phyloP scores from a whole-genome alignment of 2,113 vertebrate genomes.

The Anolis sagrei region DNA sequence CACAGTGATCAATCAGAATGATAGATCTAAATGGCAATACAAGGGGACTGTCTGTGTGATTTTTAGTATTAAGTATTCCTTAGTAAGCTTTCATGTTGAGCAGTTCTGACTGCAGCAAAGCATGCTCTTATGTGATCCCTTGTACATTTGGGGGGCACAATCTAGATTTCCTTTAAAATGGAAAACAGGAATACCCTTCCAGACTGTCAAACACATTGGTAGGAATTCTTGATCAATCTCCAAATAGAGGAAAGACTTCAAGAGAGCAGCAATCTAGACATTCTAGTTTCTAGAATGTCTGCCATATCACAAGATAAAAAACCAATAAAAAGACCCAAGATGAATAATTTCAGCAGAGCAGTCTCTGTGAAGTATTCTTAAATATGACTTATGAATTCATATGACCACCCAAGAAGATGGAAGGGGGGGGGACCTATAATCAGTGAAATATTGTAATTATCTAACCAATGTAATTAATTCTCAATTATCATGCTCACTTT shows the following conservation, averaged over 20 bases:
- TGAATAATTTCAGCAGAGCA: background rate
- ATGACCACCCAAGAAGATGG: background rate
- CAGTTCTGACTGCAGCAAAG: conserved; percentile 55
- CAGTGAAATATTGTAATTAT: background rate
- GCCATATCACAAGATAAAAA: background rate
- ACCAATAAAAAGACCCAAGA: background rate
- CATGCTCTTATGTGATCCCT: conserved; percentile 39
- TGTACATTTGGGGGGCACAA: background rate
- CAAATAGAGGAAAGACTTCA: background rate
- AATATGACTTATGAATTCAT: background rate
- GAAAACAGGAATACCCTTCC: conserved; percentile 1
- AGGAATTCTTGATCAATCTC: conserved; percentile 8
- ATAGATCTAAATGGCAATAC: conserved; percentile 98
- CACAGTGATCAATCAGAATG: conserved; percentile 99
- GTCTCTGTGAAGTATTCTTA: background rate
- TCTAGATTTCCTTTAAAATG: conserved; percentile 34
- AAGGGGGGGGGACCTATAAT: background rate
- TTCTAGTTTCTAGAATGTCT: conserved; percentile 9
- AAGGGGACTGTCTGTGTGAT: conserved; percentile 82
- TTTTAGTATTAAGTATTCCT: conserved; percentile 73
- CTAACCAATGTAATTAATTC: background rate
- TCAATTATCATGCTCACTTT: background rate
- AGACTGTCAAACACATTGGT: conserved; percentile 2
- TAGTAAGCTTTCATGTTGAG: conserved; percentile 73
- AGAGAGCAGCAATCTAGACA: conserved; percentile 10